Base-by-base conservation (phyloP, 2,888 invertebrate species). In the Meghimatium bilineatum region DNA sequence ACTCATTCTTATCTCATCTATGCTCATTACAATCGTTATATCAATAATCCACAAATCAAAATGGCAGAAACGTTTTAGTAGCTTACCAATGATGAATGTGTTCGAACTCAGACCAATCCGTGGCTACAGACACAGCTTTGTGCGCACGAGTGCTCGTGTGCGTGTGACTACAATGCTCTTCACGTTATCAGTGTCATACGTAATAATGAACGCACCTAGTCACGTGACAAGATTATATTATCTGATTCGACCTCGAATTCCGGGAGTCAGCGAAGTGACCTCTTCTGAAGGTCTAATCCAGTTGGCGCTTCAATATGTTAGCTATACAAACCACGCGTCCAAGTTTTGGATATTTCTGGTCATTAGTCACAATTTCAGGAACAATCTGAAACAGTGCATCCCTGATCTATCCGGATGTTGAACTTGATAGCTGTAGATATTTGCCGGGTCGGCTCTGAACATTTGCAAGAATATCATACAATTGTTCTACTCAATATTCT, bases 211-310 rank as follows among this genome's bases (percentile, higher is more conserved):
- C 79, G 60, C 86, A 29, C 86, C 87, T 6, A 88, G 87, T 56
- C 88, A 90, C 85, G 83, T 86, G 32, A 82, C 85, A 32, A 63
- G 89, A 17, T 71, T 90, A 17, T 86, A 87, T 82, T 87, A 87
- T 72, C 79, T 87, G 26, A 80, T 88, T 23, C 26, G 75, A 26
- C 75, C 83, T 14, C 67, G 49, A 63, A 44, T 38, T 6, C 60
- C 80, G 0, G 74, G 49, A 34, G 69, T 5, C 14, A 60, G 29
- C 26, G 36, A 75, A 17, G 66, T 83, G 63, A 83, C 87, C 6
- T 36, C 82, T 20, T 74, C 69, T 5, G 83, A 85, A 67, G 82
- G 86, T 6, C 66, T 88, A 10, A 77, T 87, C 20, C 85, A 87
- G 67, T 79, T 86, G 56, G 71, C 84, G 3, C 81, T 89, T 29